Base-by-base conservation (phyloP, 2,888 invertebrate genomes). In the Allolobophora icterica region DNA sequence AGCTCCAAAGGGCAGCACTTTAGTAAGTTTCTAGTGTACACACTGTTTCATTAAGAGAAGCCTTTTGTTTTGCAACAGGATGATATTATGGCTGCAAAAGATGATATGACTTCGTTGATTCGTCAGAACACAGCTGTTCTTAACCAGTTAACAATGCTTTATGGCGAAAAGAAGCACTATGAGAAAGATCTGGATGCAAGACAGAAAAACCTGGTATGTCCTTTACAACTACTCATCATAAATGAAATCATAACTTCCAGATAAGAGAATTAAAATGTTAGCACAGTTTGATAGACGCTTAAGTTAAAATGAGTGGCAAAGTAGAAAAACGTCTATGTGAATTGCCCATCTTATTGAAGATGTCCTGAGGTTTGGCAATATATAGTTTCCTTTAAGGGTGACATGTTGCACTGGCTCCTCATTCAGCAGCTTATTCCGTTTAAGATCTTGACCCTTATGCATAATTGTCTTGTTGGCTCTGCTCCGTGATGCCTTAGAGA, bases 121-220 rank as follows among this genome's bases (percentile, higher is more conserved):
- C 91, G 94, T 89, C 94, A 95, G 90, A 95, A 95, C 92, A 95
- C 95, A 33, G 93, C 94, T 71, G 93, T 94, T 40, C 93, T 95
- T 84, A 94, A 95, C 24, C 95, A 95, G 92, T 93, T 95, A 84
- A 94, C 94, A 91, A 93, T 94, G 92, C 92, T 95, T 89, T 91
- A 94, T 42, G 93, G 92, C 42, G 94, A 95, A 91, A 94, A 94
- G 92, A 94, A 94, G 90, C 91, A 92, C 0, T 94, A 94, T 30
- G 95, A 95, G 92, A 92, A 92, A 38, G 92, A 93, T 33, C 93
- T 95, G 33, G 94, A 95, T 91, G 93, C 94, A 11, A 93, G 95
- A 91, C 95, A 95, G 94, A 95, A 94, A 93, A 94, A 94, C 92
- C 92, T 95, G 94, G 95, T 95, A 93, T 92, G 94, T 93, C 11